Conservation (phyloP, 37 sponge, comb jelly and placozoan genomes). For the Chondrosia reniformis region DNA sequence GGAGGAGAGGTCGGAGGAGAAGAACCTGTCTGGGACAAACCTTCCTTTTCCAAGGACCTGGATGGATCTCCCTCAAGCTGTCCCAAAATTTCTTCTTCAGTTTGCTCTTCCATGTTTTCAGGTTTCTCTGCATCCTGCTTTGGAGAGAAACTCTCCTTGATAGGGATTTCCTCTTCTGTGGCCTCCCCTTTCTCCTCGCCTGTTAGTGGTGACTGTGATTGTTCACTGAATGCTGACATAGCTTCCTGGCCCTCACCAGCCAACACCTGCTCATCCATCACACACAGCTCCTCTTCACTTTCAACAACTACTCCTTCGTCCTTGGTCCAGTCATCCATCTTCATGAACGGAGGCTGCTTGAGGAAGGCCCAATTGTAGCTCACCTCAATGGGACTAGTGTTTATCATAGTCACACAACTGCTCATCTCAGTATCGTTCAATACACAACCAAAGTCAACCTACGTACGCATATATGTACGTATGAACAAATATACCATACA, state of each 20-base stretch:
- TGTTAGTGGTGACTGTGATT: too few species aligned
- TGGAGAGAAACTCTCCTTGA: not conserved
- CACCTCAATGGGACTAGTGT: slow-evolving; percentile 81
- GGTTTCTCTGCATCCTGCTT: not conserved
- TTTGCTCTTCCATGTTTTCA: slow-evolving; percentile 27
- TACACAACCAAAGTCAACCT: slow-evolving; percentile 92
- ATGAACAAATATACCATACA: not conserved
- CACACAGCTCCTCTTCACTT: slow-evolving; percentile 46
- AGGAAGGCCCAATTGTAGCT: slow-evolving; percentile 88
- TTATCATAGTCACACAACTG: slow-evolving; percentile 65
- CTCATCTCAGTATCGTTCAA: slow-evolving; percentile 93
- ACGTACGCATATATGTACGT: not conserved
- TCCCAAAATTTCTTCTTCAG: not conserved
- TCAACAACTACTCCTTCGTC: slow-evolving; percentile 77
- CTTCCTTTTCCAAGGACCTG: too few species aligned
- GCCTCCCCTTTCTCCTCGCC: not conserved
- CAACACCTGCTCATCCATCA: not conserved
- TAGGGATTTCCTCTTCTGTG: not conserved
- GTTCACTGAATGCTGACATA: too few species aligned
- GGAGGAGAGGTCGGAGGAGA: not conserved
- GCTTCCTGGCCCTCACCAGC: not conserved
- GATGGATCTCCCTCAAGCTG: not conserved
- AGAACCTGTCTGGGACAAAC: not conserved
- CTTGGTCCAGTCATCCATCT: slow-evolving; percentile 28
- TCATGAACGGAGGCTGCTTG: slow-evolving; percentile 46